Base-by-base conservation (phyloP, 1,140 invertebrate genomes). In the Aphis craccivora region DNA sequence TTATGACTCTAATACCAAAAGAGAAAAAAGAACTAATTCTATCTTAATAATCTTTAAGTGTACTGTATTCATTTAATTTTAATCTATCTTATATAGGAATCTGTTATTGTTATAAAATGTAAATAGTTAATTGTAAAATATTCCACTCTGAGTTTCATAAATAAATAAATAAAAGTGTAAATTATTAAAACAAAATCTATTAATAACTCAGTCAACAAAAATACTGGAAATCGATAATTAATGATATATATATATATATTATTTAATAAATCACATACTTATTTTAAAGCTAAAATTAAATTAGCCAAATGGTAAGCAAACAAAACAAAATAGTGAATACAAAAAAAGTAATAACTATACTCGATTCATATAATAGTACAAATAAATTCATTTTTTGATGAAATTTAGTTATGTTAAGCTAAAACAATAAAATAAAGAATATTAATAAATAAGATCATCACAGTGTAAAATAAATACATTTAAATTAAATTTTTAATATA, bases 391-490 rank as follows among this genome's bases (percentile, higher is more conserved):
- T 22, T 30, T 89, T 53, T 35, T 18, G 25, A 55, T n/a, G 14
- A 20, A 60, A 43, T 43, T 20, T 67, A 60, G 22, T 90, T 40
- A 60, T 60, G 14, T 67, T 53, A 67, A 43, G 35, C 37, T 30
- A 90, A 60, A 60, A 43, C 35, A 67, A 67, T 43, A 67, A 23
- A 91, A 81, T 51, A 91, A 83, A 20, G 7, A 51, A 48, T 6
- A 37, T 51, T 48, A 91, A 81, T 81, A 91, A 43, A 90, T 60
- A 18, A 60, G 30, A 91, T 91, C 76, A 91, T 91, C 90, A 91
- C 90, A 91, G 76, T 67, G 89, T 83, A 93, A 93, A 84, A 93
- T 93, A 53, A 40, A 86, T 93, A 86, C 4, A 83, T 43, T 60
- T 25, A 83, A 91, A 35, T 76, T 91, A 25, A 92, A 92, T 83